Base-by-base conservation (phyloP, 1,140 invertebrate species). In the Goniozus legneri region DNA sequence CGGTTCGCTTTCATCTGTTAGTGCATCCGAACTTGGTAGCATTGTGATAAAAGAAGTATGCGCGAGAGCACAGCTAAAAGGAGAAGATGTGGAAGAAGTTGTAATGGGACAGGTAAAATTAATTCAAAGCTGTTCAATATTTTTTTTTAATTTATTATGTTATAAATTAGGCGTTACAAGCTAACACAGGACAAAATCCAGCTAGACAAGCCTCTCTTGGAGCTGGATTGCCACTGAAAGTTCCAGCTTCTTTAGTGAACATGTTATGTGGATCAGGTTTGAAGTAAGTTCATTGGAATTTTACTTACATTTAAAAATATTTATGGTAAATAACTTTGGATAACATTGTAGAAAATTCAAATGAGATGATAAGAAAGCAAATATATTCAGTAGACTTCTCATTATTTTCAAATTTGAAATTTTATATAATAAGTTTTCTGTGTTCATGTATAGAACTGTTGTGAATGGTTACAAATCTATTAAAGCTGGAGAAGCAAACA, bases 241-340 rank as follows among this genome's bases (percentile, higher is more conserved):
- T 88, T 20, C 87, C 91, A 36, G 84, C 91, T 22, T 86, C 82
- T 66, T 72, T 79, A n/a, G 67, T 94, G 7, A 93, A 91, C 62
- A 88, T 92, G 85, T 69, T 94, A 2, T 95, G 91, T 77, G 91
- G 90, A 21, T 93, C 90, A 33, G 91, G 91, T 7, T 67, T 95
- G 1, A 88, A 87, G 84, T 88, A 76, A 65, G 71, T 73, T 16
- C 34, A n/a, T n/a, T n/a, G n/a, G n/a, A n/a, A n/a, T n/a, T n/a
- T n/a, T n/a, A n/a, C n/a, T n/a, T n/a, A n/a, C n/a, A n/a, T n/a
- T n/a, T n/a, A n/a, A n/a, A n/a, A n/a, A n/a, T n/a, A n/a, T n/a
- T n/a, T n/a, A n/a, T n/a, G n/a, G n/a, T n/a, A n/a, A n/a, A n/a
- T n/a, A n/a, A n/a, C n/a, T n/a, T n/a, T n/a, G n/a, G n/a, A n/a